Conservation (phyloP, 2,113 vertebrate species). For the Gymnobelideus leadbeateri region DNA sequence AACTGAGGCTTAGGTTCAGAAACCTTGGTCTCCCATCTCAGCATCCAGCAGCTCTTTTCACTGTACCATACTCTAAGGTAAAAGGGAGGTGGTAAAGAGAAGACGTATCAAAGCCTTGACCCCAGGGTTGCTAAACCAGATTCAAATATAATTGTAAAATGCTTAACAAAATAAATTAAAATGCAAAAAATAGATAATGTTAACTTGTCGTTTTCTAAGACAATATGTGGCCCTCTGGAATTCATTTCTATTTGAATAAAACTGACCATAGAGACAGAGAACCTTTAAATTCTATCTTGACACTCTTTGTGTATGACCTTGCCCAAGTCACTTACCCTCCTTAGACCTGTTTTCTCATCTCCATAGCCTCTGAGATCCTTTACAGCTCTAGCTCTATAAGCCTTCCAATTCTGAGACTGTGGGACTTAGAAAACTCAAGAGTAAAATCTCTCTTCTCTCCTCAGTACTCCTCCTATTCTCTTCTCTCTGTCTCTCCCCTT, state of each 20-base stretch:
- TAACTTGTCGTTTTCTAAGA: not conserved
- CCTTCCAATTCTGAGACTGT: not conserved
- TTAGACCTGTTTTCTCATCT: not conserved
- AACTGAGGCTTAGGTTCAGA: not conserved
- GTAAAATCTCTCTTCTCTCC: not conserved
- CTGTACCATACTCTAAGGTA: too few relatives aligned
- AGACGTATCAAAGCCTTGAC: not conserved
- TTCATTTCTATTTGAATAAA: not conserved
- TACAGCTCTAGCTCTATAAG: not conserved
- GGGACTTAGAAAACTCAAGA: not conserved
- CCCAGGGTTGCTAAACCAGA: not conserved
- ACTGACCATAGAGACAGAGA: not conserved
- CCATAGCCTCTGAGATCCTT: not conserved
- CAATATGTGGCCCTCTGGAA: not conserved
- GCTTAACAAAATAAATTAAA: not conserved
- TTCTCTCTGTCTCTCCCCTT: not conserved
- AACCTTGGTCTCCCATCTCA: not conserved
- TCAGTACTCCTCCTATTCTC: not conserved
- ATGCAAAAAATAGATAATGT: not conserved
- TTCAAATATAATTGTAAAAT: not conserved
- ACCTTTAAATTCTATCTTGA: not conserved
- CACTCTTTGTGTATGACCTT: not conserved
- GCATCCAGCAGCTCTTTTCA: not conserved
- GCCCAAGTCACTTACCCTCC: not conserved
- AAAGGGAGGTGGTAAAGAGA: too few relatives aligned